Base-by-base conservation (phyloP, 2,113 vertebrate species). In the Chinchilla lanigera region DNA sequence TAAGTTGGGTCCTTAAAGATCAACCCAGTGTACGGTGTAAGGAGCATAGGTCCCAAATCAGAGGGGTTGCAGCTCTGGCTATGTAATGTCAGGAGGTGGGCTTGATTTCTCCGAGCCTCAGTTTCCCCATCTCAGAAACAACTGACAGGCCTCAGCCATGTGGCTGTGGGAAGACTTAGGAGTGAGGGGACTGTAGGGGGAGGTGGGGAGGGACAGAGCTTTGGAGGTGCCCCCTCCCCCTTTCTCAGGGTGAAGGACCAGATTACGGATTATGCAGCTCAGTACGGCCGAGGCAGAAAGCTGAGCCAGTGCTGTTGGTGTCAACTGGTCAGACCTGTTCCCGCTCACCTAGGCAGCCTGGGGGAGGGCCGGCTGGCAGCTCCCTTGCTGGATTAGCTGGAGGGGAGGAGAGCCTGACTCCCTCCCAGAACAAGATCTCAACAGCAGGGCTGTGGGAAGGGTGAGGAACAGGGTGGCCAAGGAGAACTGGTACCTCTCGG, bases 241-340 rank as follows among this genome's bases (percentile, higher is more conserved):
- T 58, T 97, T 92, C 83, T 88, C 86, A 28, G 89, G 89, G 89
- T 28, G 9, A 33, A 87, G 13, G 44, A 38, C 30, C 54, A 44
- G 77, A 60, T 73, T 61, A 1, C 28, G 26, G 78, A 86, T 44
- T 38, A 38, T 0, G 5, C 47, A 83, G 96, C 91, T 28, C 58
- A 14, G 52, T 77, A 47, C n/a, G 88, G 94, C 94, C 71, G 17
- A 81, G 69, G 28, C 86, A 12, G 97, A 97, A 97, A 97, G 97
- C 93, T 85, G 90, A 96, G 92, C 96, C 93, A 81, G 81, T 97
- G 84, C 87, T 2, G 84, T 44, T 67, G 73, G 89, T 30, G n/a
- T 81, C 89, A 91, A 97, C 98, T 97, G 92, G 98, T 98, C 96
- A 71, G 97, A 98, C 98, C 97, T 97, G 98, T 98, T 98, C 90